Conservation (phyloP, 2,797 vertebrate genomes). For the Tamandua tetradactyla region DNA sequence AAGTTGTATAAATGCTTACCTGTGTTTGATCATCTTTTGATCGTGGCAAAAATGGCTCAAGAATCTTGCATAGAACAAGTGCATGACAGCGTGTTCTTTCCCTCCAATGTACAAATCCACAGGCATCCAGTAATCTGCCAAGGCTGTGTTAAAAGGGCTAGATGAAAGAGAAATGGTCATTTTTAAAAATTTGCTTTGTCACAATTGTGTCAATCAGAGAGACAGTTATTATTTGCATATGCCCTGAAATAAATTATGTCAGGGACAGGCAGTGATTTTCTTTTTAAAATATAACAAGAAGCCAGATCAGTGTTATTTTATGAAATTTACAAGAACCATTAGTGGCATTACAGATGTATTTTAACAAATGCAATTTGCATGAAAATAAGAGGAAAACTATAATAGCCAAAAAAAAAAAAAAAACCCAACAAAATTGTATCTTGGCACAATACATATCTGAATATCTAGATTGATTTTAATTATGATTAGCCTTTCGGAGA, state of each 20-base stretch:
- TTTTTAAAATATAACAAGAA: neutral
- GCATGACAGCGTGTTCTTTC: conserved; percentile 98
- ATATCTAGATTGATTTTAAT: neutral
- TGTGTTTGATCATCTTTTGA: conserved; percentile 92
- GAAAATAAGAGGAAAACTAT: conserved; percentile 1
- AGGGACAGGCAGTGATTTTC: neutral
- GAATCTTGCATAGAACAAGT: conserved; percentile 97
- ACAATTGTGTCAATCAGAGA: neutral
- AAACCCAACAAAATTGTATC: too few species aligned
- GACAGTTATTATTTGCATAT: neutral
- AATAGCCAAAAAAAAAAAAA: neutral
- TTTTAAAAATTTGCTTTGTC: neutral
- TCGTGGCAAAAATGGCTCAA: conserved; percentile 95
- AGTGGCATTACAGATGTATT: neutral
- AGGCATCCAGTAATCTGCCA: conserved; percentile 95
- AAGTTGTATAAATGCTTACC: conserved; percentile 82
- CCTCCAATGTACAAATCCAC: conserved; percentile 98
- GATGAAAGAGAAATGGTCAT: conserved; percentile 17
- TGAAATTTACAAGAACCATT: neutral
- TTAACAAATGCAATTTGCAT: neutral
- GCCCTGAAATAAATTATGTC: neutral
- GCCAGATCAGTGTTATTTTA: neutral
- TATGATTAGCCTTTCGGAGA: neutral
- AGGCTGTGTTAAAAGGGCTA: conserved; percentile 90
- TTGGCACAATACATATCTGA: neutral